A percentile compares a stretch with the other conserved stretches of the same genome.
phyloP scores from a whole-genome alignment of 2,113 vertebrate species.

The Colius striatus region DNA sequence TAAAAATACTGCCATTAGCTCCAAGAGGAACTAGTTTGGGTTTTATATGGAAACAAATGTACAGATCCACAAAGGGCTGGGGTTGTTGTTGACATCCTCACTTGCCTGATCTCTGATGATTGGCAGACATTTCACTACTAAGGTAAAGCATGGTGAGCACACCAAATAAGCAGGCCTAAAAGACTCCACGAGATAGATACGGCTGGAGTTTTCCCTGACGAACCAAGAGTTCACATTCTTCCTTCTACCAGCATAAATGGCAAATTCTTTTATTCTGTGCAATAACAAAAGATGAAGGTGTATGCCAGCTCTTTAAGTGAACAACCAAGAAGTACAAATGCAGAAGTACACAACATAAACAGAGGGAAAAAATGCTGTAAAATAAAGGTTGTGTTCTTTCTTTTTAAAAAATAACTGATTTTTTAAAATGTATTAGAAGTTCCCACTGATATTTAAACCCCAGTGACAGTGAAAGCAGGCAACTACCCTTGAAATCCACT shows the following conservation, averaged over 20 bases:
- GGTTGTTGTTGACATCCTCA: not conserved
- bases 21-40: not conserved
- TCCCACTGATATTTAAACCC: not conserved
- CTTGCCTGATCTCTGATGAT: not conserved
- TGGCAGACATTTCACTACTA: not conserved
- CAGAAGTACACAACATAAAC: not conserved
- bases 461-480: not conserved
- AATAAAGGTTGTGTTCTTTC: not conserved
- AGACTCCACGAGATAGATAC: not conserved
- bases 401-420: not conserved
- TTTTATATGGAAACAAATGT: not conserved
- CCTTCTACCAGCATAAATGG: not conserved
- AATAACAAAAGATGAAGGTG: not conserved
- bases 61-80: not conserved
- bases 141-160: accelerated
- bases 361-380: not conserved
- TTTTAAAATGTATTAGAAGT: not conserved
- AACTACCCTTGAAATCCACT: not conserved
- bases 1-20: not conserved
- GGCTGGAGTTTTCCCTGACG: not conserved
- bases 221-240: not conserved
- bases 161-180: not conserved
- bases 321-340: not conserved
- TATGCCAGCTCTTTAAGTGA: not conserved
- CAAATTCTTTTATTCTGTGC: not conserved